Evolutionary conservation across 1,140 invertebrate species (phyloP), one percentile per base, ranked within the genome.

Genomic region (Drosophila virilis): DNA sequence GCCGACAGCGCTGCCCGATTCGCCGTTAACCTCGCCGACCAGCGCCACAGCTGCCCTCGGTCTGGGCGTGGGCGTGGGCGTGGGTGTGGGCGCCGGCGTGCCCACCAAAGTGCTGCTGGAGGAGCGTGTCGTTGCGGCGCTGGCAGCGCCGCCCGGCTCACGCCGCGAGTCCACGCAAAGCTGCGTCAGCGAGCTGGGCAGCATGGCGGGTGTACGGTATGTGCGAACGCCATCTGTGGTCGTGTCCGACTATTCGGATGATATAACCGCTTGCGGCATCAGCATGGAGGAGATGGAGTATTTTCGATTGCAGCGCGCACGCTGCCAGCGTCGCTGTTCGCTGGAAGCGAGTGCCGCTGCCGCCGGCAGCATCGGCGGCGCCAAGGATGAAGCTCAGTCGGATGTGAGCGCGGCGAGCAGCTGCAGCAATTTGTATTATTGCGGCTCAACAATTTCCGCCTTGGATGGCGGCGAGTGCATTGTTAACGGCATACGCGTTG

Each of bases 161-260:
- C 70, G 91, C 2, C 91, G 91, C 13, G 91, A 92, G 6, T 92
- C 91, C 17, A 88, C 90, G 7, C 89, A 91, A 38, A 92, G 90
- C 42, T 88, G 77, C 51, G 54, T 80, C 46, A 91, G 88, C 38
- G 91, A 92, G 28, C 52, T 78, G 72, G 84, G 83, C 37, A 73
- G 77, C 22, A 35, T 66, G 22, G 70, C 62, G 1, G 86, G 82
- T 0, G 93, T 93, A 4, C 93, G 96, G 1, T 96, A 94, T 78
- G 95, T 96, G 84, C 91, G 96, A 35, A 97, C 96, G 0, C 96
- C 96, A 0, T 96, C 96, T 15, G 96, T 97, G 13, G 96, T 97
- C 3, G 95, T 97, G 1, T 97, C 96, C 77, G 96, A 97, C 91
- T 96, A 97, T 82, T 96, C 96, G 0, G 96, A 97, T 83, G 96